phyloP scores from a whole-genome alignment of 2,888 invertebrate species.

The Hirtodrosophila duncani region DNA sequence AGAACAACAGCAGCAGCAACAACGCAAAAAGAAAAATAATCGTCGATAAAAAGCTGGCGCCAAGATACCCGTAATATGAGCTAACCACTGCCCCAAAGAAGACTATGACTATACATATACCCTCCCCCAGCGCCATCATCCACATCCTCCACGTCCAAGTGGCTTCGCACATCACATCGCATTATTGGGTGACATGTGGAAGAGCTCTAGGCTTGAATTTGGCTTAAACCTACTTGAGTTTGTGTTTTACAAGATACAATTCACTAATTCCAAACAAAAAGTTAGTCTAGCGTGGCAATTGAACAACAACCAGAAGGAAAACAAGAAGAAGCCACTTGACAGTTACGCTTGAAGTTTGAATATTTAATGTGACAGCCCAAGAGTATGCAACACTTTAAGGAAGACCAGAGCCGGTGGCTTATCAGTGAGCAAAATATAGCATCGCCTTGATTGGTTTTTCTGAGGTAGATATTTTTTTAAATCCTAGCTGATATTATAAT shows the following conservation, averaged over 20 bases:
- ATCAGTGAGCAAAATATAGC: conserved; percentile 19
- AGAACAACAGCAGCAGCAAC: conserved; percentile 37
- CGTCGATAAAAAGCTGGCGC: conserved; percentile 69
- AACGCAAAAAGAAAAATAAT: conserved; percentile 52
- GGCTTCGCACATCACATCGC: conserved; percentile 68
- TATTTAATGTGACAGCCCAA: no score
- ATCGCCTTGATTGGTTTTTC: no score
- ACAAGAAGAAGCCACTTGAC: conserved; percentile 1
- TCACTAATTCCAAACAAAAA: conserved; percentile 68
- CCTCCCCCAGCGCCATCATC: not conserved
- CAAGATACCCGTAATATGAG: conserved; percentile 71
- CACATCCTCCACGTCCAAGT: conserved; percentile 34
- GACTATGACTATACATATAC: conserved; percentile 22
- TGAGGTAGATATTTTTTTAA: no score
- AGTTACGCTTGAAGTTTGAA: not conserved
- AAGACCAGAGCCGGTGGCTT: conserved; percentile 2
- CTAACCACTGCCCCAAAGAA: conserved; percentile 57
- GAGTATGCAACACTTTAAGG: conserved; percentile 29
- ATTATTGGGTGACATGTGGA: conserved; percentile 69
- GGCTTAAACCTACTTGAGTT: conserved; percentile 62
- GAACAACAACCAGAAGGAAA: conserved; percentile 33
- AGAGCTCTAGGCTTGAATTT: conserved; percentile 66
- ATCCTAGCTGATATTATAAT: no score
- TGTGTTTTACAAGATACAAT: conserved; percentile 73
- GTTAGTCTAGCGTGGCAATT: conserved; percentile 65